These are phyloP conservation scores for Macrobrachium nipponense DNA, from an alignment of 1,140 invertebrate genomes.

Conservation along the genomic window DNA sequence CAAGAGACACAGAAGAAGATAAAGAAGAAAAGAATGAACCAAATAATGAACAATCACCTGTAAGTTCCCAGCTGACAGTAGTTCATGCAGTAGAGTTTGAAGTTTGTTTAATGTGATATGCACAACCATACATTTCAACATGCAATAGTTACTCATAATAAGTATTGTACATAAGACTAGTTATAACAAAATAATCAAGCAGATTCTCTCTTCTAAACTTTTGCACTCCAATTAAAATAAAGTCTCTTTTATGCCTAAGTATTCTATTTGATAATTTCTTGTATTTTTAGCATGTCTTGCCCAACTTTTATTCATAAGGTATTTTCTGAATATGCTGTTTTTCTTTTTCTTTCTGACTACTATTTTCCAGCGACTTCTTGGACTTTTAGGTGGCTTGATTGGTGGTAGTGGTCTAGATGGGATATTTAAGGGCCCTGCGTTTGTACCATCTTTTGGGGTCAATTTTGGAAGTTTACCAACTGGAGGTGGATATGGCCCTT, in stretches of 20 bases:
- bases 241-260: too few relatives aligned
- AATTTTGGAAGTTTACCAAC: constrained; percentile 48
- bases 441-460: constrained; percentile 42
- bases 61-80: constrained; percentile 13
- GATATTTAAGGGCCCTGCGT: neutral
- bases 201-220: too few relatives aligned
- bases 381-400: constrained; percentile 22
- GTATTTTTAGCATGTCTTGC: too few relatives aligned
- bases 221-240: too few relatives aligned
- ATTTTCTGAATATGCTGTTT: neutral
- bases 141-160: too few relatives aligned
- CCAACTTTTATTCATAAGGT: neutral
- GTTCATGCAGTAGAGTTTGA: neutral
- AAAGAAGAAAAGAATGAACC: neutral
- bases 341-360: constrained; percentile 15
- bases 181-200: too few relatives aligned
- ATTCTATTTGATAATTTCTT: too few relatives aligned
- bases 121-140: too few relatives aligned
- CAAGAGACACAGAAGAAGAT: neutral
- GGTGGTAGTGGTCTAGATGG: constrained; percentile 47
- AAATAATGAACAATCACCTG: neutral
- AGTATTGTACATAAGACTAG: too few relatives aligned
- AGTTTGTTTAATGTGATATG: too few relatives aligned
- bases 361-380: constrained; percentile 40
- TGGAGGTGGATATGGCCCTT: constrained; percentile 24